Evolutionary conservation across 2,888 invertebrate genomes (phyloP), one percentile per base, ranked within the genome.

Genomic region (Gymnocheta viridis): DNA sequence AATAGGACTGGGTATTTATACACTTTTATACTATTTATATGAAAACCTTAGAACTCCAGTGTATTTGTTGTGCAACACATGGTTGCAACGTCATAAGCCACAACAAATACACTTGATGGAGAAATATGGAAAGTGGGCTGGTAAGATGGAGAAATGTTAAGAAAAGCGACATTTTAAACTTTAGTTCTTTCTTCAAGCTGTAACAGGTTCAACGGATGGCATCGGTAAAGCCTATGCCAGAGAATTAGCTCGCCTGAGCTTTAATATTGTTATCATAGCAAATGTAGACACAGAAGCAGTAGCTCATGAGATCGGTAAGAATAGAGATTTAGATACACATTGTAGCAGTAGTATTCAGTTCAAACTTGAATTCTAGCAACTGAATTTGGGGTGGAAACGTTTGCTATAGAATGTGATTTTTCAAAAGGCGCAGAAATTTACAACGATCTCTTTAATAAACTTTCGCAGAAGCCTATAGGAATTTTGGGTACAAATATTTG

Each of bases 171-270:
- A n/a, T 17, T n/a, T 0, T n/a, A 27, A 54, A n/a, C 9, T 27
- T 2, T 14, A 2, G 4, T 7, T 9, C 3, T 54, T n/a, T 7
- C 2, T 54, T 29, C 2, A 0, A 85, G 97, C 96, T 85, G 94
- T 98, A 41, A 98, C 98, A 0, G 98, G 97, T 24, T 95, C 95
- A 49, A 97, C 97, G 0, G 98, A 98, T 92, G 98, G 98, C 54
- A 97, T 98, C 88, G 98, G 98, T 27, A 96, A 95, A 91, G 95
- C 96, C 54, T 98, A 97, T 90, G 96, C 97, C 27, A 91, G 93
- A 87, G 96, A 96, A 92, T 92, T 98, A 87, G 97, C 97, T 0
- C 93, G 93, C 38, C 93, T 94, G 70, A 95, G 96, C 0, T 91
- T 97, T 84, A 97, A 96, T 91, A 91, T 97, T 49, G 94, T 96